Evolutionary conservation across 2,888 invertebrate genomes (phyloP).

Genomic region (Bellardia pandia): DNA sequence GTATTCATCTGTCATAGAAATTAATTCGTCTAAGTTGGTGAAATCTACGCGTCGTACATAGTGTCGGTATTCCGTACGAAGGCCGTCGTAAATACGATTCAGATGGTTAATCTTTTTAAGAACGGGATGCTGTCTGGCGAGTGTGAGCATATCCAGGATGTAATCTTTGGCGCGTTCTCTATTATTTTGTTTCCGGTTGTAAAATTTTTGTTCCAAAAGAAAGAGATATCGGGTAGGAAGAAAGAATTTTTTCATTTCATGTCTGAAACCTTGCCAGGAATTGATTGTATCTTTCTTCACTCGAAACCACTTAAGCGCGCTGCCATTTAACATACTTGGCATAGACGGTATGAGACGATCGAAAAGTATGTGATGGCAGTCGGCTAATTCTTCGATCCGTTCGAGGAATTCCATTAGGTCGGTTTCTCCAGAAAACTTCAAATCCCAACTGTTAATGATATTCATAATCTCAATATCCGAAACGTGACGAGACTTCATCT

Average conservation of each 20-base stretch:
- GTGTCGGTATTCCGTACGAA: slow-evolving; percentile 20
- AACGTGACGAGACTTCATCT: background rate
- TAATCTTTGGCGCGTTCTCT: slow-evolving; percentile 34
- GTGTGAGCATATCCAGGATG: background rate
- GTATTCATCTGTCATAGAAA: slow-evolving; percentile 10
- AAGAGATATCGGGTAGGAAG: slow-evolving; percentile 1
- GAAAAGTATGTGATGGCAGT: background rate
- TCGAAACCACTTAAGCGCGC: slow-evolving; percentile 17
- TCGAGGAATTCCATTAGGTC: slow-evolving; percentile 33
- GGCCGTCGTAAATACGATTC: slow-evolving; percentile 23
- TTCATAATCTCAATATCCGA: slow-evolving; percentile 14
- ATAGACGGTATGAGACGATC: slow-evolving; percentile 4
- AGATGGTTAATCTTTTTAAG: background rate
- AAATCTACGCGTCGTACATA: slow-evolving; percentile 24
- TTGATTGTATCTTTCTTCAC: background rate
- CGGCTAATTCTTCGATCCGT: slow-evolving; percentile 21
- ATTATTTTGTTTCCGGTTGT: slow-evolving; percentile 21
- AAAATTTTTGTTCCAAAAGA: slow-evolving; percentile 11
- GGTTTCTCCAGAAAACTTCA: background rate
- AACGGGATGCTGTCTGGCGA: too few relatives aligned
- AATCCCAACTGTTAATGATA: background rate
- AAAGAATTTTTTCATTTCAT: slow-evolving; percentile 1
- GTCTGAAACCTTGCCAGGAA: background rate
- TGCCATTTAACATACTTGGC: background rate
- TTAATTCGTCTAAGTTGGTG: background rate